Evolutionary conservation across 2,797 vertebrate genomes (phyloP), one percentile per base, ranked within the genome.

Genomic region (Thunnus albacares): DNA sequence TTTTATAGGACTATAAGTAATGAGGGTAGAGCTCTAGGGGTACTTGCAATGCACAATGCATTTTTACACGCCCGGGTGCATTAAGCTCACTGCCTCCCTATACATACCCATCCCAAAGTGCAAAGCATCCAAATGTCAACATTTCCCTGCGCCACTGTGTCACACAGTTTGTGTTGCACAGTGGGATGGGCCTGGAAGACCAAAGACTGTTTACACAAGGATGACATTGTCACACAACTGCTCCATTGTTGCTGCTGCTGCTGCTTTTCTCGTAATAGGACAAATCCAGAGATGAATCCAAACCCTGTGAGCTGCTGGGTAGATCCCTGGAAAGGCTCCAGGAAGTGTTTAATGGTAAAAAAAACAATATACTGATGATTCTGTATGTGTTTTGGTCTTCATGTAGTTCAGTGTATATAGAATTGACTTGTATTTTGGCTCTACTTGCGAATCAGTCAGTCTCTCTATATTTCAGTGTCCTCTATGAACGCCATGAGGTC

Each of bases 321-420:
- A 90, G 89, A 74, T 95, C 96, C 75, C 86, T 96, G 83, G 93
- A 96, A 86, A 95, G 92, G 90, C 94, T 97, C 78, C 93, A 96
- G 49, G 93, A 94, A 83, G 93, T 84, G 1, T 87, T 96, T 66
- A 94, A 93, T 38, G 96, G 97, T 97, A 94, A 94, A 80, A 38
- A 62, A 75, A 55, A 15, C 5, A 28, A 3, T 3, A 49, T 35
- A 20, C 12, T 9, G 17, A 51, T 33, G 3, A 28, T 38, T 66
- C 20, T 49, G 1, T 18, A 11, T 26, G 7, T 38, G 10, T 60
- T 35, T 73, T n/a, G 49, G 4, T 35, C 45, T 51, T 51, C 20
- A 8, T 51, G 18, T 20, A 51, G 18, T 51, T 51, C 6, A 51
- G 24, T 24, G 6, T n/a, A 51, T 8, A 18, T 8, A 51, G 47